phyloP scores from a whole-genome alignment of 2,888 invertebrate genomes.

The Selenia dentaria region DNA sequence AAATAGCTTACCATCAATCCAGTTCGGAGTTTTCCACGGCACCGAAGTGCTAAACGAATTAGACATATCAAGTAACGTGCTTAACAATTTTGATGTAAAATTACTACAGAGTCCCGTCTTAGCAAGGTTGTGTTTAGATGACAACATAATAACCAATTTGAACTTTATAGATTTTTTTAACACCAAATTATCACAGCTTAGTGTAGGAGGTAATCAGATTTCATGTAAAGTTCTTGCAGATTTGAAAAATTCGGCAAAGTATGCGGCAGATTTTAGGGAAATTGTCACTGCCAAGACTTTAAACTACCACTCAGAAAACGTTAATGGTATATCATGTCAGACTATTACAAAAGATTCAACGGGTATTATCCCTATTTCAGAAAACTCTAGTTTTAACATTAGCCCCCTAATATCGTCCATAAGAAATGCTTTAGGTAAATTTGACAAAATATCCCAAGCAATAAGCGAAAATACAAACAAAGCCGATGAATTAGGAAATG shows the following conservation, averaged over 20 bases:
- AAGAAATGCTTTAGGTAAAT: conserved; percentile 19
- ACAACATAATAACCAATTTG: conserved; percentile 29
- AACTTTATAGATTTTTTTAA: conserved; percentile 24
- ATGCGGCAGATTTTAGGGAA: conserved; percentile 15
- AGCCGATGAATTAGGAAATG: conserved; percentile 6
- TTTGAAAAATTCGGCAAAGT: conserved; percentile 23
- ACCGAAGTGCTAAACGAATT: conserved; percentile 22
- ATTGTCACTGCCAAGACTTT: conserved; percentile 17
- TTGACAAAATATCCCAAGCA: conserved; percentile 15
- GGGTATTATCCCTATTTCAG: conserved; percentile 1
- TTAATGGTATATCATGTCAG: conserved; percentile 31
- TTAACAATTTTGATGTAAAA: conserved; percentile 29
- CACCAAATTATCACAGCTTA: conserved; percentile 19
- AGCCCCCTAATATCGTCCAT: conserved; percentile 23
- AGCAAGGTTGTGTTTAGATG: conserved; percentile 26
- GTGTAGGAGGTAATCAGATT: conserved; percentile 36
- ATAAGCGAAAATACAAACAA: conserved; percentile 13
- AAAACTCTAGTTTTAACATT: conserved; percentile 20
- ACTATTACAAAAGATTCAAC: conserved; percentile 4
- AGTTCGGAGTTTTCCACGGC: conserved; percentile 36
- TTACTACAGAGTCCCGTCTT: conserved; percentile 20
- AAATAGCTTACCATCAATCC: conserved; percentile 30
- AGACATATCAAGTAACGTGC: conserved; percentile 30
- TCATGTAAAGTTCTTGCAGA: conserved; percentile 30
- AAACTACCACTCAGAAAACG: conserved; percentile 31